Evolutionary conservation across 2,113 vertebrate genomes (phyloP).

Genomic region (Dasyprocta punctata): DNA sequence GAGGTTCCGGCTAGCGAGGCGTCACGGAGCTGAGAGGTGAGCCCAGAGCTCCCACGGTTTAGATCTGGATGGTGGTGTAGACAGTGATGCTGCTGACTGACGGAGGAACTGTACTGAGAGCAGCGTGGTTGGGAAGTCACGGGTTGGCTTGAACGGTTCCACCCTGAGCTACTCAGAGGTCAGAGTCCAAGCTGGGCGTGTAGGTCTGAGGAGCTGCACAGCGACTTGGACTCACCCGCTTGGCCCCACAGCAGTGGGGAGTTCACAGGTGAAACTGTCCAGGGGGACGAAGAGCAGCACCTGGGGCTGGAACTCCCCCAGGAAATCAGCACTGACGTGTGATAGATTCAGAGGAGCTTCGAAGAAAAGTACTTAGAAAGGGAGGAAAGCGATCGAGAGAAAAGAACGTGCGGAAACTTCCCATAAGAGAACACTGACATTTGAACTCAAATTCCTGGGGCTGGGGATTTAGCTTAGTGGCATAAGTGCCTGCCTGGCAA

Average conservation of each 20-base stretch:
- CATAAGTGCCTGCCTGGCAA: no score
- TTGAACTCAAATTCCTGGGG: not conserved
- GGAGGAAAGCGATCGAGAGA: not conserved
- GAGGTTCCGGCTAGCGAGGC: not conserved
- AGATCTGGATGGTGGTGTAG: not conserved
- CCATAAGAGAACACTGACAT: not conserved
- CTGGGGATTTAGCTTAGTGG: no score
- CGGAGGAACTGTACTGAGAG: not conserved
- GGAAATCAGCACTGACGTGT: not conserved
- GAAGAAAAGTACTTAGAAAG: not conserved
- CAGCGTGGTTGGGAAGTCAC: not conserved
- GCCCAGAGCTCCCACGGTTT: not conserved
- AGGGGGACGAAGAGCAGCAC: not conserved
- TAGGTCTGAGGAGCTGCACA: not conserved
- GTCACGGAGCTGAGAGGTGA: not conserved
- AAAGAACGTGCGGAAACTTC: not conserved
- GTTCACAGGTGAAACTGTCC: not conserved
- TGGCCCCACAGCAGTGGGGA: not conserved
- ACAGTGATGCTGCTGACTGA: not conserved
- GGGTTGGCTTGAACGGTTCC: not conserved
- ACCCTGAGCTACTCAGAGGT: not conserved
- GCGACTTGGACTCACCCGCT: not conserved
- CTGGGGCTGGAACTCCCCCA: not conserved
- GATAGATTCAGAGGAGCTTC: not conserved
- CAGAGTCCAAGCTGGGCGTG: not conserved